These are phyloP conservation scores for Rachycentron canadum DNA, from an alignment of 2,797 vertebrate species.

Conservation along the genomic window DNA sequence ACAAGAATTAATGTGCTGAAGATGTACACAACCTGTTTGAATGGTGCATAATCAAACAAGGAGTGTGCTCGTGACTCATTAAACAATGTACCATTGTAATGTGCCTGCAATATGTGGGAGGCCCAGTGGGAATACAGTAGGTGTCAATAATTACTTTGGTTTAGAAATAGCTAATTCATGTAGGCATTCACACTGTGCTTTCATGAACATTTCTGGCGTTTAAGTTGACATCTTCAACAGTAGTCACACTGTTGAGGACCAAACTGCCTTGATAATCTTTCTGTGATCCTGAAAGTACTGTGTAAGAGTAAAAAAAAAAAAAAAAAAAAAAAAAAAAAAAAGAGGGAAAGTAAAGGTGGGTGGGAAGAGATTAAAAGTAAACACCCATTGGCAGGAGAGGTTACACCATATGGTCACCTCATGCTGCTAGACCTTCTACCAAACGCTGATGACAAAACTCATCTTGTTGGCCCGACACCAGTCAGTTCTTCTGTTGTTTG, in stretches of 20 bases:
- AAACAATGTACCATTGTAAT: conserved; percentile 52
- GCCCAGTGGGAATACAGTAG: conserved; percentile 64
- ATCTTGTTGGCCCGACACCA: background rate
- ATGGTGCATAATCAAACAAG: conserved; percentile 43
- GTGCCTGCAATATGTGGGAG: conserved; percentile 60
- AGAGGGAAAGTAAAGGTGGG: conserved; percentile 12
- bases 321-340: no score
- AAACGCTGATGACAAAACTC: conserved; percentile 18
- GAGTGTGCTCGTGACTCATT: conserved; percentile 47
- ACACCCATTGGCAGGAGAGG: conserved; percentile 24
- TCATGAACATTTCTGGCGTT: conserved; percentile 13
- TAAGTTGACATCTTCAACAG: conserved; percentile 10
- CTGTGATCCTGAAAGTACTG: background rate
- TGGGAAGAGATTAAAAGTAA: conserved; percentile 25
- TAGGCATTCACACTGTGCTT: conserved; percentile 32
- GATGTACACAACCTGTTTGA: conserved; percentile 40
- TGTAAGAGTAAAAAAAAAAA: background rate
- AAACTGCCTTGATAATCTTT: background rate
- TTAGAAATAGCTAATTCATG: conserved; percentile 53
- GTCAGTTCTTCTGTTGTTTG: background rate
- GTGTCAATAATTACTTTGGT: conserved; percentile 67
- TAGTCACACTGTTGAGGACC: background rate
- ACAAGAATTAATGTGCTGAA: conserved; percentile 14
- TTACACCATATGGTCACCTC: conserved; percentile 52
- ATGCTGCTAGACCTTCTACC: conserved; percentile 41